Base-by-base conservation (phyloP, 1,140 invertebrate genomes). In the Oedothorax gibbosus region DNA sequence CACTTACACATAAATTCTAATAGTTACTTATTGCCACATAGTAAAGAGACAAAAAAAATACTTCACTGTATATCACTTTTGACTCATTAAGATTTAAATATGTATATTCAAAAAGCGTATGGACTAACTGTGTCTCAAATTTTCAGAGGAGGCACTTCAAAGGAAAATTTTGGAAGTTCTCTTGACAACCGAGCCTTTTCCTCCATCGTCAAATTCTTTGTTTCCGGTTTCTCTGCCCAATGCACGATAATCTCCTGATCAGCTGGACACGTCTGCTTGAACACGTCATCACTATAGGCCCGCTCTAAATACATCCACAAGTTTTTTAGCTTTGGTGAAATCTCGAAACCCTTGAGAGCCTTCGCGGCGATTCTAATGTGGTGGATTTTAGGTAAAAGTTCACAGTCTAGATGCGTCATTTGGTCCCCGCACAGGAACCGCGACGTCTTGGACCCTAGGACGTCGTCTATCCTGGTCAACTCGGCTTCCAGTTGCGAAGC, bases 191-290 rank as follows among this genome's bases (percentile, higher is more conserved):
- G 78, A n/a, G 89, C 87, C 64, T 88, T 88, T 87, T 90, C 87
- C 86, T 92, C 89, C 75, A 88, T 87, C 12, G 87, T 87, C 20
- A 90, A 83, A 77, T 88, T 90, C 7, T 88, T 87, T 0, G 89
- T 90, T 85, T 92, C 92, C 7, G 90, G 90, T 87, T 92, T 91
- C 60, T 91, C 91, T 50, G 91, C 89, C 92, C 92, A 93, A 86
- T 93, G 91, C 51, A 92, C 89, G 15, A 93, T 89, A 65, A 93
- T 93, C 87, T 93, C 92, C 87, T 93, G 92, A 87, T 94, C 93
- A 49, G 92, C 92, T 7, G 93, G 93, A 88, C 92, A 93, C 9
- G 92, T 91, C 86, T 92, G 90, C 56, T 90, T 90, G 89, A 94
- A 94, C 0, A 91, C 90, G 15, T 92, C 91, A 49, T 91, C 90